These are phyloP conservation scores for Asobara japonica DNA, from an alignment of 1,140 invertebrate genomes.

Conservation along the genomic window DNA sequence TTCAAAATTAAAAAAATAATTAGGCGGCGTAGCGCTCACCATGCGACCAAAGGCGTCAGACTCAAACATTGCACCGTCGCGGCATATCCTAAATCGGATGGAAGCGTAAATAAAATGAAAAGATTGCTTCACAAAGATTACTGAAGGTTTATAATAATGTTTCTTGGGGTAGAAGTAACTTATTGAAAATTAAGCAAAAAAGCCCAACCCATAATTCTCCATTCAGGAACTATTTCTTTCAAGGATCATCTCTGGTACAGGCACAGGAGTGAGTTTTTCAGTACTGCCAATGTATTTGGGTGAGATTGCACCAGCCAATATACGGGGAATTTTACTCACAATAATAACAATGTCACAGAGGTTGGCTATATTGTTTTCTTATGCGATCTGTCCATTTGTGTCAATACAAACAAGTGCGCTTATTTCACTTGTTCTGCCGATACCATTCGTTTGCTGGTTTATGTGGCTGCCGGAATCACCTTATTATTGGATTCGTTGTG, in stretches of 20 bases:
- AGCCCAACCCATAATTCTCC: conserved; percentile 46
- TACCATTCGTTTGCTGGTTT: conserved; percentile 70
- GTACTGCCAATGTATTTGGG: conserved; percentile 71
- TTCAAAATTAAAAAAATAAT: too few relatives aligned
- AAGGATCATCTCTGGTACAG: conserved; percentile 68
- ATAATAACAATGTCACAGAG: conserved; percentile 68
- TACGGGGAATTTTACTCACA: conserved; percentile 74
- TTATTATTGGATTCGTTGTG: conserved; percentile 71
- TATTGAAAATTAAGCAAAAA: neutral
- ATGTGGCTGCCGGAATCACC: conserved; percentile 79
- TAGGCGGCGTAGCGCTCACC: too few relatives aligned
- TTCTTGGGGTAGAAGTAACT: too few relatives aligned
- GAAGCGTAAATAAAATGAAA: too few relatives aligned
- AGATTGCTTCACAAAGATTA: too few relatives aligned
- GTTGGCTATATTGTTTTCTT: conserved; percentile 73
- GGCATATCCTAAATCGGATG: too few relatives aligned
- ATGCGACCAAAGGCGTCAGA: too few relatives aligned
- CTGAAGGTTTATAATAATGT: too few relatives aligned
- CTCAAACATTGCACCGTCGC: too few relatives aligned
- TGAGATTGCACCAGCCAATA: conserved; percentile 71
- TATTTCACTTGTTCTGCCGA: conserved; percentile 65
- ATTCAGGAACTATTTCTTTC: conserved; percentile 38
- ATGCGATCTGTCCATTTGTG: conserved; percentile 71
- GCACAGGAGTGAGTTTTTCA: conserved; percentile 72
- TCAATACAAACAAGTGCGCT: conserved; percentile 68